Base-by-base conservation (phyloP, 1,140 invertebrate genomes). In the Pachyrhynchus sulphureomaculatus region DNA sequence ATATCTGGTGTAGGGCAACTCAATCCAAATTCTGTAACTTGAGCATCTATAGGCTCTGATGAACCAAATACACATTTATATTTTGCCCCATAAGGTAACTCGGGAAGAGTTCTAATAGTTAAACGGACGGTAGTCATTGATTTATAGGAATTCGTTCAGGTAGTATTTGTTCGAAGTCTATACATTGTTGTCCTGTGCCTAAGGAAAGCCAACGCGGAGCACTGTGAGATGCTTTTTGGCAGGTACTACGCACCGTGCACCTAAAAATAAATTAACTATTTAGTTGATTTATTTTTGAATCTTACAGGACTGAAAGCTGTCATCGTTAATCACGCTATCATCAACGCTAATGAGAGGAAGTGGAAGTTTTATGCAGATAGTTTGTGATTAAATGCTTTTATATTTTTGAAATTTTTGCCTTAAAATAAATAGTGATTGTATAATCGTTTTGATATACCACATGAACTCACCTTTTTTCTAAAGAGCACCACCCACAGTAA, bases 401-500 rank as follows among this genome's bases (percentile, higher is more conserved):
- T 34, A 42, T 55, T 15, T 55, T 17, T 41, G 37, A 37, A 21
- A 24, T 23, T 49, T 6, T 49, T 13, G 13, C 20, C 36, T 23
- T 52, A 8, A 45, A 45, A 45, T 45, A 18, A 45, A 45, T 18
- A 18, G 17, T 18, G 10, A 13, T 21, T n/a, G 9, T 1, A 41
- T 34, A 34, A n/a, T n/a, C n/a, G n/a, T n/a, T n/a, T n/a, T n/a
- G n/a, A n/a, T n/a, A n/a, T n/a, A n/a, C 18, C 12, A 33, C 17
- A 41, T n/a, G 10, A 29, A 49, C 61, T 79, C 76, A 90, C 88
- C 86, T 84, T 79, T 95, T 96, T 76, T 98, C 94, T 55, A 98
- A 77, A 0, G 95, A 96, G 79, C 96, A 98, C 95, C 96, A 99
- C 9, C 95, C 95, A 79, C 96, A 99, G 73, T 97, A 96, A 1